Conservation (phyloP, 2,797 vertebrate species). For the Sylvilagus floridanus region DNA sequence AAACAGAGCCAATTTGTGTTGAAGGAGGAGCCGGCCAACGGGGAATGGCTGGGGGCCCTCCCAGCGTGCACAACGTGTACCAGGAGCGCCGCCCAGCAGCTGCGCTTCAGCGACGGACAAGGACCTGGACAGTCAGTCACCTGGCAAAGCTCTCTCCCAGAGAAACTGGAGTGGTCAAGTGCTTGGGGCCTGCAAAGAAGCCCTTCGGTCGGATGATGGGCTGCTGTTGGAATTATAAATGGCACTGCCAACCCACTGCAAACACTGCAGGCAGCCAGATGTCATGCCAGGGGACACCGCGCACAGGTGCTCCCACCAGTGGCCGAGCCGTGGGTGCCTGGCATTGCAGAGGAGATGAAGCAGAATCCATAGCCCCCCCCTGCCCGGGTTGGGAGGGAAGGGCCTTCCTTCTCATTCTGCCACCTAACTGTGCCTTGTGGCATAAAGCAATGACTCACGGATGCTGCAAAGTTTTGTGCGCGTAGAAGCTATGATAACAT, state of each 20-base stretch:
- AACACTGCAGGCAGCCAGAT: not conserved
- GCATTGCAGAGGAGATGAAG: not conserved
- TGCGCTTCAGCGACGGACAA: not conserved
- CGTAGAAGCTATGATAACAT: accelerated
- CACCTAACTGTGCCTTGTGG: not conserved
- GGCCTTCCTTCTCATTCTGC: not conserved
- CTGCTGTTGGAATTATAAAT: not conserved
- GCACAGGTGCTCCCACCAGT: not conserved
- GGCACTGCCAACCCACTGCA: no score
- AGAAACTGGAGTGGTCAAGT: not conserved
- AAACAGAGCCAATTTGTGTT: not conserved
- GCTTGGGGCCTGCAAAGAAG: not conserved
- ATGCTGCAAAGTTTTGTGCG: not conserved
- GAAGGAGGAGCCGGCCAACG: not conserved
- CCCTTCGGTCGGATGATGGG: not conserved
- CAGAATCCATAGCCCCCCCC: not conserved
- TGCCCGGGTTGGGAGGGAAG: not conserved
- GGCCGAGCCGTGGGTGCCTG: accelerated
- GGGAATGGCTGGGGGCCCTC: not conserved
- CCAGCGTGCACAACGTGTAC: accelerated
- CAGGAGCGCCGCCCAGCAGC: not conserved
- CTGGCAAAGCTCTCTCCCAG: not conserved
- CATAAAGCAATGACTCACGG: accelerated
- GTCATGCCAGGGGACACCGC: not conserved
- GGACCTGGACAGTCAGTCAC: not conserved